phyloP scores from a whole-genome alignment of 2,888 invertebrate genomes.

The Phragmatobia fuliginosa region DNA sequence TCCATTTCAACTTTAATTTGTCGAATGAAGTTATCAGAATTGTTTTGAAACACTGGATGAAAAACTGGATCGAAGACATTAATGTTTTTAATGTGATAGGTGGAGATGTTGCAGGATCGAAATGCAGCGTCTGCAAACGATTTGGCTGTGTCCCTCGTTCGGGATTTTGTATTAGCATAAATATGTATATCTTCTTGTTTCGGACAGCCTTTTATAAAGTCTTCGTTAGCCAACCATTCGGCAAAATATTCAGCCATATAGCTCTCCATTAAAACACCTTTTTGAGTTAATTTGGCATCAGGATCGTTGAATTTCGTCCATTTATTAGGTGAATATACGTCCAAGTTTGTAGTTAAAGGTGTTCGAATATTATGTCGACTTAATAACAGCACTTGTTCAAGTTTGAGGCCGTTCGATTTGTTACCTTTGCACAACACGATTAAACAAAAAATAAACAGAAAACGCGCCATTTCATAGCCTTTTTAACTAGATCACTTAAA shows the following conservation, averaged over 20 bases:
- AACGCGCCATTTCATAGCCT: conserved; percentile 29
- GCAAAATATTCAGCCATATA: conserved; percentile 70
- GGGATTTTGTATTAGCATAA: conserved; percentile 68
- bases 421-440: conserved; percentile 30
- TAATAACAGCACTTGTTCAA: conserved; percentile 31
- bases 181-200: conserved; percentile 55
- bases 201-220: conserved; percentile 64
- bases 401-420: conserved; percentile 30
- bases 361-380: conserved; percentile 70
- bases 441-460: conserved; percentile 20
- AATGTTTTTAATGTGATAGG: conserved; percentile 55
- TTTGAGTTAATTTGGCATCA: conserved; percentile 66
- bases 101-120: conserved; percentile 60
- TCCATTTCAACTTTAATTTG: conserved; percentile 61
- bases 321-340: conserved; percentile 55
- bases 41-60: conserved; percentile 61
- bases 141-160: conserved; percentile 69
- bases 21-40: conserved; percentile 51
- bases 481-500: conserved; percentile 1
- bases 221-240: conserved; percentile 62
- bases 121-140: conserved; percentile 69
- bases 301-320: conserved; percentile 66
- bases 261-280: conserved; percentile 69
- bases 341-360: conserved; percentile 61
- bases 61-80: conserved; percentile 67